A percentile compares a stretch with the other conserved stretches of the same genome.
Conservation (phyloP, 2,113 vertebrate species). For the Paedocypris sp. region DNA sequence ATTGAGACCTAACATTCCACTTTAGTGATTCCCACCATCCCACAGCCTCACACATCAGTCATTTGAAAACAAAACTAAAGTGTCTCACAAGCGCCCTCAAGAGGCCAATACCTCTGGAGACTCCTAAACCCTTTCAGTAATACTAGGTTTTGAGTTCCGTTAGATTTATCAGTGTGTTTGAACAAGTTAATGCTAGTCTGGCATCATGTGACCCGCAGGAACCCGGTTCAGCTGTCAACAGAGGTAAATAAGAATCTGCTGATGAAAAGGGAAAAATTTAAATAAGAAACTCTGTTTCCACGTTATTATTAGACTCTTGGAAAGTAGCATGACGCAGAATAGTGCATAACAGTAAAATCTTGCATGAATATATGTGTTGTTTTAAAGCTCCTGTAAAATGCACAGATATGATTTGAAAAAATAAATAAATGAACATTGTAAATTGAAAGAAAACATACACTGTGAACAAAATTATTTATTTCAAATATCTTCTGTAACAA, state of each 20-base stretch:
- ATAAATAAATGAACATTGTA: no score
- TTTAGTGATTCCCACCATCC: not conserved
- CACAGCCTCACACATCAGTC: conserved; percentile 11
- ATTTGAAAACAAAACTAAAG: not conserved
- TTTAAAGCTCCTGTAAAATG: no score
- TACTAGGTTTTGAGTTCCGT: no score
- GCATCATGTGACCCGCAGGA: not conserved
- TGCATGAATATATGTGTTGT: no score
- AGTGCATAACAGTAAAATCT: no score
- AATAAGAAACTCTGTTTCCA: not conserved
- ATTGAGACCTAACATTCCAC: not conserved
- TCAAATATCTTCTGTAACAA: conserved; percentile 9
- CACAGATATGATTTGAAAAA: no score
- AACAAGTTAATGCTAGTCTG: not conserved
- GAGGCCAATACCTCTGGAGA: no score
- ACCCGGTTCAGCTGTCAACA: not conserved
- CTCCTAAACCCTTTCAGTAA: no score
- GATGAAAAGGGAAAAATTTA: conserved; percentile 14
- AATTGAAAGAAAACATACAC: no score
- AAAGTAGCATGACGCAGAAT: not conserved
- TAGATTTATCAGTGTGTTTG: not conserved
- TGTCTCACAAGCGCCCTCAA: conserved; percentile 26
- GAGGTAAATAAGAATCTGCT: conserved; percentile 20
- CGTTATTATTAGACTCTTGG: not conserved
- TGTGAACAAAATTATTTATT: conserved; percentile 8